Percentiles rank a stretch among this genome's conserved stretches.
phyloP scores from a whole-genome alignment of 2,888 invertebrate genomes.

The Melolontha melolontha region DNA sequence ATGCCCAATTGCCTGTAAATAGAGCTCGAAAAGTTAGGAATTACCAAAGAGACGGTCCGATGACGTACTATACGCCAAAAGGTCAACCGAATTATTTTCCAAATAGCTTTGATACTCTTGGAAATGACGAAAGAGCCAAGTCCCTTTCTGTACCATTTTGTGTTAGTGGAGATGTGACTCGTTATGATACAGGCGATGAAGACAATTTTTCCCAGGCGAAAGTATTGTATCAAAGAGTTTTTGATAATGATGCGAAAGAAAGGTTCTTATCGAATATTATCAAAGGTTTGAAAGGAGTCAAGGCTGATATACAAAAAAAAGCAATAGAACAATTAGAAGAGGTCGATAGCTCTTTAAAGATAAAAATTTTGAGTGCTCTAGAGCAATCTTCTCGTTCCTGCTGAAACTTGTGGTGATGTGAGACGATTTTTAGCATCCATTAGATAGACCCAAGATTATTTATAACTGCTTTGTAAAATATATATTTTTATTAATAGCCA shows the following conservation, averaged over 20 bases:
- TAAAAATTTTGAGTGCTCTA: too few species aligned
- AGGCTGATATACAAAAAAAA: too few species aligned
- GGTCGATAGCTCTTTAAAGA: too few species aligned
- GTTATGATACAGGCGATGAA: conserved; percentile 85
- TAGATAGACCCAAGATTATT: too few species aligned
- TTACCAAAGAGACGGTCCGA: conserved; percentile 92
- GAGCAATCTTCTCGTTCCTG: too few species aligned
- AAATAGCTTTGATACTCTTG: conserved; percentile 93
- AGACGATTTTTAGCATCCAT: too few species aligned
- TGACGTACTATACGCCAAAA: conserved; percentile 82
- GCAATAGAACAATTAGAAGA: too few species aligned
- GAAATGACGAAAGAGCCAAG: conserved; percentile 75
- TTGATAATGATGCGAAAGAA: conserved; percentile 66
- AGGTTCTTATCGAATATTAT: too few species aligned
- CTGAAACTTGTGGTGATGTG: too few species aligned
- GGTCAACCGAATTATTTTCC: conserved; percentile 96
- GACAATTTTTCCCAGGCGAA: conserved; percentile 92
- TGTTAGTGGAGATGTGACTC: conserved; percentile 80
- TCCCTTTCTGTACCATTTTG: conserved; percentile 70
- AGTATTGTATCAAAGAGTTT: conserved; percentile 78
- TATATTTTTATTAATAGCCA: too few species aligned
- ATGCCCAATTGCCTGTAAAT: conserved; percentile 93
- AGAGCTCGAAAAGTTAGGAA: conserved; percentile 87
- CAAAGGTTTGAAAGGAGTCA: too few species aligned
- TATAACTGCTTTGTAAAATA: too few species aligned